Base-by-base conservation (phyloP, 2,797 vertebrate species). In the Pantherophis alleghaniensis region DNA sequence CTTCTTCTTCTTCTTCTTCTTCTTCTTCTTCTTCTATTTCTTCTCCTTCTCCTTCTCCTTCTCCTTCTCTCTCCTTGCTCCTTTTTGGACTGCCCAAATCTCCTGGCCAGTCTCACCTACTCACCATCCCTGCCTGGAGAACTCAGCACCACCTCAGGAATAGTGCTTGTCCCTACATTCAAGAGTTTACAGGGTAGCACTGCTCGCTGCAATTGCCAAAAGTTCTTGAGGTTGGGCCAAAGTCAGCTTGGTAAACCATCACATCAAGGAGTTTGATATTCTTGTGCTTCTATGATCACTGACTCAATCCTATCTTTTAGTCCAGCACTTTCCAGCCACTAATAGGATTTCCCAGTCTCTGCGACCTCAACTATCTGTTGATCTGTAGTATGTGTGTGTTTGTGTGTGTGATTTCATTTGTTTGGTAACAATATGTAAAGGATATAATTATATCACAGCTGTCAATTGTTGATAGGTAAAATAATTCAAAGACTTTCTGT, bases 41-140 rank as follows among this genome's bases (percentile, higher is more conserved):
- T 4, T 20, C 22, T 0, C 0, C 59, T 20, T 20, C 7, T 4
- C 2, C 42, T 4, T 42, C 42, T 3, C 0, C 42, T 4, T 20
- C 7, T 4, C 1, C 51, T 53, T 53, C 51, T 53, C 37, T 42
- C 69, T 22, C 74, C 74, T 42, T 79, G 69, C 9, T 22, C 18
- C 32, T 79, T 42, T 79, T 22, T 42, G 32, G 69, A 20, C n/a
- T 32, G 12, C 5, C 1, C 69, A 79, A 42, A 22, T 32, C 32
- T 79, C 37, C 18, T 79, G 74, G 37, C 66, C 14, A 74, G n/a
- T 74, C 66, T 74, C 1, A 37, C n/a, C 18, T 79, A 22, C 18
- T 42, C 18, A 79, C 74, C 1, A 20, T 22, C 37, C 74, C 37
- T 42, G 20, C 37, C 74, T 5, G 4, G 37, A 79, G 9, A 79